Evolutionary conservation across 2,113 vertebrate species (phyloP).

Genomic region (Oreochromis spilurus): DNA sequence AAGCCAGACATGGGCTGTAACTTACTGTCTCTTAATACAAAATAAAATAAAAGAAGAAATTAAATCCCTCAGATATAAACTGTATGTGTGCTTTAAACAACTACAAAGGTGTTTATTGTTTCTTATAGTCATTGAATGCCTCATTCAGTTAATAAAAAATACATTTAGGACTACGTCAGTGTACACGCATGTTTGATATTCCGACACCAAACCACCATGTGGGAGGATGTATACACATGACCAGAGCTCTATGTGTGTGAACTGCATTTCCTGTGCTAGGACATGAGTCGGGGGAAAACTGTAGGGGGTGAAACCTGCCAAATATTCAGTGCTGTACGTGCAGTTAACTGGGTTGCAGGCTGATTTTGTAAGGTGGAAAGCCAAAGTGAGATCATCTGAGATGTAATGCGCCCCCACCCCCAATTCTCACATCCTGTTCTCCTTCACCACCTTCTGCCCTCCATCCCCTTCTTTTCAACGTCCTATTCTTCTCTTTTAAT

Average conservation of each 20-base stretch:
- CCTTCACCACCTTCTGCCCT: neutral
- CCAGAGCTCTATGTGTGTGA: neutral
- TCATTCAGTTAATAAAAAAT: neutral
- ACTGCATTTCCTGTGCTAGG: slow-evolving; percentile 3
- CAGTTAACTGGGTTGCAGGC: neutral
- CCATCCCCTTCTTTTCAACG: neutral
- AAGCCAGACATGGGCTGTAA: neutral
- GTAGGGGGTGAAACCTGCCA: neutral
- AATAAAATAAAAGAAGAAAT: neutral
- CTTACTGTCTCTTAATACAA: neutral
- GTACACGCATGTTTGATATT: neutral
- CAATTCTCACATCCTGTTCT: neutral
- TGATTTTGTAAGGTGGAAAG: neutral
- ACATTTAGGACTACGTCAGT: neutral
- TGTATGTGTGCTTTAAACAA: neutral
- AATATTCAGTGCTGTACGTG: neutral
- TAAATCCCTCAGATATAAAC: neutral
- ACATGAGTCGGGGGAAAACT: neutral
- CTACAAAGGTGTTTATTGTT: neutral
- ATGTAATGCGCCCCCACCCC: neutral
- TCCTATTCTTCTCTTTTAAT: neutral
- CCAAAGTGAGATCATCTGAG: neutral
- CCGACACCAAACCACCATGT: neutral
- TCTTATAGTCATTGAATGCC: neutral
- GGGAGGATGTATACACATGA: neutral